Evolutionary conservation across 1,140 invertebrate genomes (phyloP).

Genomic region (Hermetia illucens): DNA sequence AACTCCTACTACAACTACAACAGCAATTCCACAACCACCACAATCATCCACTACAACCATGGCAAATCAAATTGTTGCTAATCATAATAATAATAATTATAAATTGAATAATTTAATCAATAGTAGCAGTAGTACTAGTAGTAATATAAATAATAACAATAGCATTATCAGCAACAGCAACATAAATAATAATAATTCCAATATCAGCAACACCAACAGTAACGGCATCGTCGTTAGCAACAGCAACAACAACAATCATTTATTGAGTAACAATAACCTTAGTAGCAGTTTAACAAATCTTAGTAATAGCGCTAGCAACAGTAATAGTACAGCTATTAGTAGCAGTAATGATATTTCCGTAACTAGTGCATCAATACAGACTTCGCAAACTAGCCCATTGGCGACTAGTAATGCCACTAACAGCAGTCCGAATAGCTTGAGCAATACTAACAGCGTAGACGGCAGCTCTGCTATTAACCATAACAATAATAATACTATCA

Average conservation of each 20-base stretch:
- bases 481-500: conserved; percentile 4
- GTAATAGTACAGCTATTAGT: conserved; percentile 16
- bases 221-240: neutral
- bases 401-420: conserved; percentile 12
- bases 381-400: neutral
- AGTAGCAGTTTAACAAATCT: conserved; percentile 1
- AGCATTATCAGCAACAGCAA: conserved; percentile 4
- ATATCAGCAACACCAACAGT: neutral
- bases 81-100: conserved; percentile 8
- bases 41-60: conserved; percentile 5
- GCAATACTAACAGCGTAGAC: conserved; percentile 11
- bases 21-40: conserved; percentile 8
- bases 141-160: conserved; percentile 4
- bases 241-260: conserved; percentile 4
- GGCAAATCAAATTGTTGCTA: conserved; percentile 12
- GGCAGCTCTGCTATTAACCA: conserved; percentile 6
- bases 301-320: conserved; percentile 10
- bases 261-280: neutral
- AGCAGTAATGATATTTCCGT: conserved; percentile 9
- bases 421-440: conserved; percentile 19
- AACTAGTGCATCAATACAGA: neutral
- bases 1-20: conserved; percentile 34
- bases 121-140: conserved; percentile 7
- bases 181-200: neutral
- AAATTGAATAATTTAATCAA: neutral